Evolutionary conservation across 2,113 vertebrate genomes (phyloP), one percentile per base, ranked within the genome.

Genomic region (Theristicus caerulescens): DNA sequence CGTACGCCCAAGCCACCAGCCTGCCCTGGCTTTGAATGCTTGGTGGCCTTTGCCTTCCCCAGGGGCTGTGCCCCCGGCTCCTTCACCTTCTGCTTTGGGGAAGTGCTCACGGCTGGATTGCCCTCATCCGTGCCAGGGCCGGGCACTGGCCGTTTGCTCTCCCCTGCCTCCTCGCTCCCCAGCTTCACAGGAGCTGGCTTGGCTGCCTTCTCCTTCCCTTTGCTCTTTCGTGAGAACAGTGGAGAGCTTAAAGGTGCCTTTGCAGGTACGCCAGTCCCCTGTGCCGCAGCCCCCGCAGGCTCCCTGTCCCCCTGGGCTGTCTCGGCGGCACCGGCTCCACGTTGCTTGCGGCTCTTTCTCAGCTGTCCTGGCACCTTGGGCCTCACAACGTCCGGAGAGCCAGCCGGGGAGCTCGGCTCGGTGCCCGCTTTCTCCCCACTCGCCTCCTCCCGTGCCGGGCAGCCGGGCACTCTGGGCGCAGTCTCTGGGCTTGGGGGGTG

Each of bases 61-160:
- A 26, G 65, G n/a, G 79, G 22, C 70, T 92, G 89, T 12, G 34
- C 6, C 46, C 54, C 79, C 0, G 9, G 20, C 25, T 92, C 90
- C 85, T 94, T 92, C n/a, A 16, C 85, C 58, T 70, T 44, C 46
- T 13, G 64, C 9, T 52, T 90, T 0, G 10, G 58, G 20, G 64
- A 0, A 18, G 51, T 0, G 3, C 11, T 38, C 11, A 4, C 0
- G 0, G 54, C 44, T 7, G 65, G 4, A 1, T 58, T 42, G 2
- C 49, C 40, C 46, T 78, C 54, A 0, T 62, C 93, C 2, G 0
- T 19, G 7, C 67, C 58, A 4, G 84, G 40, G 47, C 64, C 1
- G 7, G 66, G 44, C 52, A 14, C 38, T 0, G 2, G 2, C 16
- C 14, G n/a, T 24, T 73, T 79, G 57, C 15, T 8, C 10, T 65